Base-by-base conservation (phyloP, 1,140 invertebrate species). In the Anastrepha obliqua region DNA sequence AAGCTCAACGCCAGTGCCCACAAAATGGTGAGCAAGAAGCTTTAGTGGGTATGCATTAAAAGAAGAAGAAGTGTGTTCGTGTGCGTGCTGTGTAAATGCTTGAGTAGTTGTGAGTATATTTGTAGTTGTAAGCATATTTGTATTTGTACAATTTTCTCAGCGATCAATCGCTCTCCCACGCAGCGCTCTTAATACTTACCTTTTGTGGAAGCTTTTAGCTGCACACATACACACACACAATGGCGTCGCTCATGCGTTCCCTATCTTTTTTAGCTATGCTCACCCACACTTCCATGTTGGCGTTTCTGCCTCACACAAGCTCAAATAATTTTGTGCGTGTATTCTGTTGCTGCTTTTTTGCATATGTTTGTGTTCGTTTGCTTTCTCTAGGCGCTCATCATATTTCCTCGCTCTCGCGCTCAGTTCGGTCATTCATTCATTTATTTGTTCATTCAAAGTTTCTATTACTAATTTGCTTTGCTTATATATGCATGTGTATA, bases 11-110 rank as follows among this genome's bases (percentile, higher is more conserved):
- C 5, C 15, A 8, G 15, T 39, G 3, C 15, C 13, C 74, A 81
- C 74, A 81, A 81, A 81, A 81, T 81, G 74, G 74, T 81, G 74
- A 81, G 74, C 74, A n/a, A 2, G 5, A 8, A 81, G 74, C 47
- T 81, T 81, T 81, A 8, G 74, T 9, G n/a, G 20, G 47, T 29
- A 81, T 44, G 29, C 29, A 29, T 29, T 29, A 29, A 29, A 29
- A 29, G 29, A 29, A 29, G 29, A 29, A 29, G 29, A 70, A 39
- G 39, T 15, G 39, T 42, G 4, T 74, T 47, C 11, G n/a, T 74
- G 70, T 20, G 44, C 3, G 20, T 42, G 67, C 44, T 29, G 29
- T 29, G 29, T 29, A 29, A 29, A 6, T 74, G 8, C 6, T 44
- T 74, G 70, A 44, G 39, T 29, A 15, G 17, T 74, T 74, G 13